Evolutionary conservation across 1,140 invertebrate species (phyloP).

Genomic region (Caerostris extrusa): DNA sequence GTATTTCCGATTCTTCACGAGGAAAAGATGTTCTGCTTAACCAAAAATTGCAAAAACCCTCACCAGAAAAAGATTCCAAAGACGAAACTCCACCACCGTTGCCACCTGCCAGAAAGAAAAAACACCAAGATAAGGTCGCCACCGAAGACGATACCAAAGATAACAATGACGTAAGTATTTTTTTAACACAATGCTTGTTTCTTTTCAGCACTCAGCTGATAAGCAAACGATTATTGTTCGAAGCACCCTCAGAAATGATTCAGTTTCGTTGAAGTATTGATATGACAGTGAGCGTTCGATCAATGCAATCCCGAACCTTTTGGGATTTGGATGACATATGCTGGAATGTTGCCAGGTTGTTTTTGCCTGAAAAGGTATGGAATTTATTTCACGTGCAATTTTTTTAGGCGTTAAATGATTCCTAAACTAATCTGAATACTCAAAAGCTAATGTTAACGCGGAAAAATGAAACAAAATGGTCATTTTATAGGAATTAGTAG

Average conservation of each 20-base stretch:
- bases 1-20: not conserved
- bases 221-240: not conserved
- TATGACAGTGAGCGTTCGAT: not conserved
- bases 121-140: not conserved
- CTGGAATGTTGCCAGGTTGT: not conserved
- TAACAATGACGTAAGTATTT: not conserved
- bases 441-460: too few species aligned
- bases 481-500: too few species aligned
- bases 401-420: too few species aligned
- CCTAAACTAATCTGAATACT: too few species aligned
- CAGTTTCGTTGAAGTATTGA: not conserved
- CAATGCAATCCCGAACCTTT: not conserved
- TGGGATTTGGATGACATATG: not conserved
- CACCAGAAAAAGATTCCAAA: not conserved
- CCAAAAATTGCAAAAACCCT: not conserved
- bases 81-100: not conserved
- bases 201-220: not conserved
- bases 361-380: not conserved
- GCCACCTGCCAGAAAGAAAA: not conserved
- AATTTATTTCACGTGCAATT: not conserved
- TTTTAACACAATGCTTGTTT: not conserved
- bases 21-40: not conserved
- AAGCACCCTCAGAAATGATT: not conserved
- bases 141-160: slow-evolving; percentile 27
- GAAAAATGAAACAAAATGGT: too few species aligned